Evolutionary conservation across 2,888 invertebrate species (phyloP).

Genomic region (Aplocera efformata): DNA sequence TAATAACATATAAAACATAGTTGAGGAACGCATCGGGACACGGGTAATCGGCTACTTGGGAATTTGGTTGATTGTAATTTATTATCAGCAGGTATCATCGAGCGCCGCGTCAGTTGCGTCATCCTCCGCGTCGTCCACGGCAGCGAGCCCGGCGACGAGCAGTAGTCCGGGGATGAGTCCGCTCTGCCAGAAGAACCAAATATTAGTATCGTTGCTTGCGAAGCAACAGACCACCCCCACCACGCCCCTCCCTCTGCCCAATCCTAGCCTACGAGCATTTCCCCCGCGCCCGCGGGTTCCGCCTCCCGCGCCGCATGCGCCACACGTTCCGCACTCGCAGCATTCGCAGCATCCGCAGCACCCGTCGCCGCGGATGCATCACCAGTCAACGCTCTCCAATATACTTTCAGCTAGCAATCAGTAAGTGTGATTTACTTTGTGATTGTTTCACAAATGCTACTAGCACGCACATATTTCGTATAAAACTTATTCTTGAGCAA

Average conservation of each 20-base stretch:
- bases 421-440: conserved; percentile 28
- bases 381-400: conserved; percentile 47
- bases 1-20: too few relatives aligned
- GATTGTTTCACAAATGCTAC: too few relatives aligned
- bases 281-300: conserved; percentile 42
- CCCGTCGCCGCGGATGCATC: conserved; percentile 33
- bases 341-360: conserved; percentile 22
- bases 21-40: too few relatives aligned
- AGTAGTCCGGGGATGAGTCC: conserved; percentile 78
- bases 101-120: conserved; percentile 73
- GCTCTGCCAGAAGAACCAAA: conserved; percentile 90
- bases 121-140: conserved; percentile 64
- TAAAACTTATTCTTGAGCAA: too few relatives aligned
- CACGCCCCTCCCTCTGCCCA: conserved; percentile 84
- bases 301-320: conserved; percentile 38
- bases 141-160: conserved; percentile 52
- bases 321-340: conserved; percentile 27
- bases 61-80: too few relatives aligned
- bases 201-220: conserved; percentile 90
- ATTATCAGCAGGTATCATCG: conserved; percentile 73
- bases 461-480: too few relatives aligned
- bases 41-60: not conserved
- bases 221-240: conserved; percentile 85
- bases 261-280: conserved; percentile 80
- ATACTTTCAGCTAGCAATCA: conserved; percentile 47